Conservation (phyloP, 2,888 invertebrate species). For the Plusia festucae region DNA sequence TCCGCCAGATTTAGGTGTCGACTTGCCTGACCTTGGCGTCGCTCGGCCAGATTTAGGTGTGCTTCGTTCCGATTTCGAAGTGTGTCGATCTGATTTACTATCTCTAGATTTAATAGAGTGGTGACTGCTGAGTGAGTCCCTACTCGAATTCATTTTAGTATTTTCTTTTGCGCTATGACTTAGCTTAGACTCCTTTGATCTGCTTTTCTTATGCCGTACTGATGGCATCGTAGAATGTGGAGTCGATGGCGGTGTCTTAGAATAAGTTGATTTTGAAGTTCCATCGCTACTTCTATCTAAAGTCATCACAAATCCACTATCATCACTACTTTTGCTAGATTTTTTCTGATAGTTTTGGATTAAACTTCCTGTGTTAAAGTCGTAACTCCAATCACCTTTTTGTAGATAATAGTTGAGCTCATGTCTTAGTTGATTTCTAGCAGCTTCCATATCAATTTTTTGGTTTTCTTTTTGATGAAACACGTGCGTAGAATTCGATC, state of each 20-base stretch:
- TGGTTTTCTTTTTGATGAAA: slow-evolving; percentile 85
- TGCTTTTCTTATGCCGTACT: slow-evolving; percentile 84
- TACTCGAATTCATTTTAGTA: slow-evolving; percentile 83
- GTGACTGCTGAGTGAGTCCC: slow-evolving; percentile 87
- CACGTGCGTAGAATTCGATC: slow-evolving; percentile 90
- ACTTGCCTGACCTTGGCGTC: slow-evolving; percentile 82
- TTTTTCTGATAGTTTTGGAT: slow-evolving; percentile 87
- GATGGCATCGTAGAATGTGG: slow-evolving; percentile 86
- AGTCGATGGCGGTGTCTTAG: slow-evolving; percentile 86
- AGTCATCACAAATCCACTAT: slow-evolving; percentile 87
- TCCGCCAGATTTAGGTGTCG: slow-evolving; percentile 83
- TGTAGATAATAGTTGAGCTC: slow-evolving; percentile 86
- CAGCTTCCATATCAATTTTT: slow-evolving; percentile 83
- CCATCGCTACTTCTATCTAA: slow-evolving; percentile 87
- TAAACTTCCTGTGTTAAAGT: slow-evolving; percentile 85
- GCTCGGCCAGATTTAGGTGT: slow-evolving; percentile 85
- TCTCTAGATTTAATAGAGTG: slow-evolving; percentile 86
- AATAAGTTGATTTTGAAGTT: slow-evolving; percentile 85
- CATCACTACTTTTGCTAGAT: slow-evolving; percentile 87
- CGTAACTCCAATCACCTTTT: slow-evolving; percentile 88
- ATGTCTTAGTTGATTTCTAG: slow-evolving; percentile 84
- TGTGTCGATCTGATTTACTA: slow-evolving; percentile 85
- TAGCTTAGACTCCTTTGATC: slow-evolving; percentile 85
- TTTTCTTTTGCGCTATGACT: slow-evolving; percentile 80
- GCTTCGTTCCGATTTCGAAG: slow-evolving; percentile 85